Evolutionary conservation across 2,797 vertebrate genomes (phyloP).

Genomic region (Netta rufina): DNA sequence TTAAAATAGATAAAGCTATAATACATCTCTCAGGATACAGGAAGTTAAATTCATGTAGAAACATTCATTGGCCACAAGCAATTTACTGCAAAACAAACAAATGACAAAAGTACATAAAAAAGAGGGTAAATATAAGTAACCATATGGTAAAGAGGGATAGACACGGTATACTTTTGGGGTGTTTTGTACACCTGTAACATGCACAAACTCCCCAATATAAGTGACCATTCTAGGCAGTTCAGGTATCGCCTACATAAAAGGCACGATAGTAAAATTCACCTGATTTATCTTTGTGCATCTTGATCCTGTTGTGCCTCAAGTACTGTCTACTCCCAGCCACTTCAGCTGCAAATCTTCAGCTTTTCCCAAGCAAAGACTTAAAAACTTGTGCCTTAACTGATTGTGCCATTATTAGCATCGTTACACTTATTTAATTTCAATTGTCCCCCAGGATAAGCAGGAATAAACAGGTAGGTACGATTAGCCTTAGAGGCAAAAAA

Average conservation of each 20-base stretch:
- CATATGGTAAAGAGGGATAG: background rate
- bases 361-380: background rate
- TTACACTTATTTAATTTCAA: constrained; percentile 3
- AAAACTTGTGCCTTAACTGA: background rate
- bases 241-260: accelerated
- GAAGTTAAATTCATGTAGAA: background rate
- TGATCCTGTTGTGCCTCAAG: background rate
- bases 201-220: background rate
- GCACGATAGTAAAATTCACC: background rate
- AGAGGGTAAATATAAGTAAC: background rate
- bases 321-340: background rate
- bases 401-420: background rate
- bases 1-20: background rate
- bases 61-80: background rate
- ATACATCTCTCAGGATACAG: background rate
- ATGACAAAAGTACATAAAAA: background rate
- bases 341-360: background rate
- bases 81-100: background rate
- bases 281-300: background rate
- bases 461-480: background rate
- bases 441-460: background rate
- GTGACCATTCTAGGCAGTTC: background rate
- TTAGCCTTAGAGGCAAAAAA: background rate
- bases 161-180: background rate
- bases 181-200: background rate